Evolutionary conservation across 2,888 invertebrate genomes (phyloP).

Genomic region (Ophioninae sp.): DNA sequence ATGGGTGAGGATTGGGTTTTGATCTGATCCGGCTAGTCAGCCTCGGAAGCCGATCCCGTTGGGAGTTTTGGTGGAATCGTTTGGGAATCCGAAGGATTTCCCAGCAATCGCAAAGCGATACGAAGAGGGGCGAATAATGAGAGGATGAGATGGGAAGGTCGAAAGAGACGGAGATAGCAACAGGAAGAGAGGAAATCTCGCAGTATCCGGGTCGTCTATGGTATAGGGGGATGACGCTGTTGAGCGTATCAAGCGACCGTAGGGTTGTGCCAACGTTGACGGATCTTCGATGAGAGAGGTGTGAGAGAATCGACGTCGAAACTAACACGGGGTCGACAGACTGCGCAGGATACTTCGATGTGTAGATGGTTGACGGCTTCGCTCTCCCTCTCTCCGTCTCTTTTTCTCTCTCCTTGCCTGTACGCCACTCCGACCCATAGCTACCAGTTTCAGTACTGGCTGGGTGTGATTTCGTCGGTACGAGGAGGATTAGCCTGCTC

Average conservation of each 20-base stretch:
- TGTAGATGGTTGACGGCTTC: constrained; percentile 38
- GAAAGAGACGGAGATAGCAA: constrained; percentile 15
- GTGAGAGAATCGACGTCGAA: constrained; percentile 46
- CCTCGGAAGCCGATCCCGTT: constrained; percentile 42
- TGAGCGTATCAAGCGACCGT: constrained; percentile 62
- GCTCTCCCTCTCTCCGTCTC: constrained; percentile 26
- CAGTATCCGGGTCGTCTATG: constrained; percentile 29
- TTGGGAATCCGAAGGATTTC: constrained; percentile 25
- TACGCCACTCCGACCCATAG: constrained; percentile 15
- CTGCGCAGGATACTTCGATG: constrained; percentile 22
- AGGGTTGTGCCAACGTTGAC: constrained; percentile 67
- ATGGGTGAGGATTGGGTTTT: constrained; percentile 31
- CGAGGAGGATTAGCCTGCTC: constrained; percentile 72
- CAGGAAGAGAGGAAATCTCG: neutral
- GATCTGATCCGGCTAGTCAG: constrained; percentile 50
- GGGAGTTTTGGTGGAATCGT: constrained; percentile 38
- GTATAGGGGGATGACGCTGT: constrained; percentile 25
- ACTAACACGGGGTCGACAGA: constrained; percentile 22
- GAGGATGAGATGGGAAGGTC: constrained; percentile 13
- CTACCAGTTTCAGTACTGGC: constrained; percentile 18
- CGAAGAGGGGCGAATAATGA: constrained; percentile 24
- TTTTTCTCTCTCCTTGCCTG: too few relatives aligned
- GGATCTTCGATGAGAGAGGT: constrained; percentile 58
- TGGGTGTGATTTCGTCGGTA: constrained; percentile 69
- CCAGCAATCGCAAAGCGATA: constrained; percentile 58